Evolutionary conservation across 2,113 vertebrate species (phyloP).

Genomic region (Casuarius casuarius): DNA sequence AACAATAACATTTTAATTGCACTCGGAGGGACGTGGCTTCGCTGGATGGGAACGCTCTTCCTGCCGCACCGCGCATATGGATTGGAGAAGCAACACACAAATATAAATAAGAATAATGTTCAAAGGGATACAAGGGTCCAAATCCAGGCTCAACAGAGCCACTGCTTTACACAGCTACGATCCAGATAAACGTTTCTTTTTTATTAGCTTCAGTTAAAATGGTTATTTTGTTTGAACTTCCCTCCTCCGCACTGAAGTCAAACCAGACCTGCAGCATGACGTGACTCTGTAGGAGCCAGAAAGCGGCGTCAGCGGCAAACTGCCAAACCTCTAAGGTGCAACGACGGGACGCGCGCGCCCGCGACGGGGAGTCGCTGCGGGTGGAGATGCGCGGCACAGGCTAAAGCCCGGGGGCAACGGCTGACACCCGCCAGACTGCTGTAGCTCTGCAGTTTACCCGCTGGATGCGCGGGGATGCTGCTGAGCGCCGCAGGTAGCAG

Average conservation of each 20-base stretch:
- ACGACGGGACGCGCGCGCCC: background rate
- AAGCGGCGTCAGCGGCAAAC: background rate
- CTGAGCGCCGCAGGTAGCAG: background rate
- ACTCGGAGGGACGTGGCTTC: background rate
- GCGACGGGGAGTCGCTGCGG: background rate
- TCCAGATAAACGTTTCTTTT: background rate
- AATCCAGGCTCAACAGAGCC: background rate
- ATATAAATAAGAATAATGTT: background rate
- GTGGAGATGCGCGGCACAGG: background rate
- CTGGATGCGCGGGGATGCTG: fast-evolving
- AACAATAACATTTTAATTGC: background rate
- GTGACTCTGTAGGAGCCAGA: background rate
- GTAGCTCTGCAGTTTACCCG: background rate
- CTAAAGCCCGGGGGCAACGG: background rate
- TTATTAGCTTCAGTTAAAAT: background rate
- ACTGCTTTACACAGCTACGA: background rate
- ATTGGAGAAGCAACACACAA: background rate
- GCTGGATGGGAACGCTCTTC: background rate
- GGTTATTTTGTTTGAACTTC: background rate
- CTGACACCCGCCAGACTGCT: background rate
- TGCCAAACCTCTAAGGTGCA: background rate
- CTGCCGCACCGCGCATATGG: background rate
- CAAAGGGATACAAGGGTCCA: background rate
- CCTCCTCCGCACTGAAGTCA: background rate
- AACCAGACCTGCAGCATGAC: background rate